Conservation (phyloP, 1,140 invertebrate genomes). For the Drosophila nasuta region DNA sequence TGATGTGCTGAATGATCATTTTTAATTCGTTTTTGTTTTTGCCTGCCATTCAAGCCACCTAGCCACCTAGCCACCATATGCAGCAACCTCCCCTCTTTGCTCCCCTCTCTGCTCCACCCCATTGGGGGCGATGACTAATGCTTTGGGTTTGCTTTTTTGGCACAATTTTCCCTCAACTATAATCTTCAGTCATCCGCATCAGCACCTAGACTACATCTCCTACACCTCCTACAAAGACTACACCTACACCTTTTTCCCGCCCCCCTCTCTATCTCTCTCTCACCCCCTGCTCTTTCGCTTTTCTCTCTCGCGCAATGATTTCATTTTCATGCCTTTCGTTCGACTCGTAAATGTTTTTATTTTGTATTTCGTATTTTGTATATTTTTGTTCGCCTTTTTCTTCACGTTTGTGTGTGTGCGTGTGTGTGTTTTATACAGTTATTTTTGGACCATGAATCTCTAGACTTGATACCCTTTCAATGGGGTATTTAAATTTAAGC, state of each 20-base stretch:
- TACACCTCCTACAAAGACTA: slow-evolving; percentile 9
- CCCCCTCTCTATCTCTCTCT: slow-evolving; percentile 21
- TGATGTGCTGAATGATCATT: slow-evolving; percentile 81
- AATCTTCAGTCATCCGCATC: slow-evolving; percentile 67
- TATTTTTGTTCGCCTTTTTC: slow-evolving; percentile 40
- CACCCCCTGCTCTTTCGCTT: slow-evolving; percentile 15
- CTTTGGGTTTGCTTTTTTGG: slow-evolving; percentile 66
- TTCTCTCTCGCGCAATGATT: slow-evolving; percentile 61
- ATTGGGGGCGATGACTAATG: slow-evolving; percentile 58
- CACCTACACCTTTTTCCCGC: slow-evolving; percentile 35
- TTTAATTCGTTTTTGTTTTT: slow-evolving; percentile 70
- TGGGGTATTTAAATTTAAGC: slow-evolving; percentile 12
- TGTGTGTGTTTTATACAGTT: slow-evolving; percentile 56
- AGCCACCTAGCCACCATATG: slow-evolving; percentile 5
- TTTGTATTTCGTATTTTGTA: slow-evolving; percentile 45
- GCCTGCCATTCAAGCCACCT: slow-evolving; percentile 25
- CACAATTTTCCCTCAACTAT: slow-evolving; percentile 59
- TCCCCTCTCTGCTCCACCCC: not conserved
- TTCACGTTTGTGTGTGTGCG: slow-evolving; percentile 11
- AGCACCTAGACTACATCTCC: slow-evolving; percentile 42
- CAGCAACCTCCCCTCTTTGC: not conserved
- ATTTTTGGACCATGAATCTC: slow-evolving; percentile 68
- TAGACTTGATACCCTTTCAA: slow-evolving; percentile 18
- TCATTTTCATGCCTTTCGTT: slow-evolving; percentile 64
- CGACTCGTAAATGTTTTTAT: slow-evolving; percentile 62